A percentile compares a stretch with the other conserved stretches of the same genome.
Conservation (phyloP, 2,888 invertebrate genomes). For the Gortyna flavago region DNA sequence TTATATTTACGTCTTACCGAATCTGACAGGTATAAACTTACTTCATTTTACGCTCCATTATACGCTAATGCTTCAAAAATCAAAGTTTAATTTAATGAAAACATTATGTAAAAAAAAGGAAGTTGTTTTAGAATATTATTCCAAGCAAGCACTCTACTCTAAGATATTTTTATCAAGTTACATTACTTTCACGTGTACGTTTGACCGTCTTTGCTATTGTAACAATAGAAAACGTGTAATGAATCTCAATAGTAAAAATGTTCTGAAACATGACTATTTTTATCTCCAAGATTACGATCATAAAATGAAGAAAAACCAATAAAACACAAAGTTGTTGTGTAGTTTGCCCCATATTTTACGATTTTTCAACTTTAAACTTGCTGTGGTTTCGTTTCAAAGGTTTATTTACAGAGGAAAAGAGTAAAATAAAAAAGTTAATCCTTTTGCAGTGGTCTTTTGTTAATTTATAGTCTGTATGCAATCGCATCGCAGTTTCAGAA, state of each 20-base stretch:
- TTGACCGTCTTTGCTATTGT: background rate
- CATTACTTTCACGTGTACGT: background rate
- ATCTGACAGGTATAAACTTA: slow-evolving; percentile 22
- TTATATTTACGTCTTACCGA: slow-evolving; percentile 28
- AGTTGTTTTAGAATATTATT: background rate
- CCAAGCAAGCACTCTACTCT: too few species aligned
- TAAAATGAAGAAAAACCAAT: background rate
- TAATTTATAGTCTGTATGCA: slow-evolving; percentile 24
- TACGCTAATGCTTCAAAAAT: fast-evolving
- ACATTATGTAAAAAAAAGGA: background rate
- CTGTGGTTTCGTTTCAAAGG: too few species aligned
- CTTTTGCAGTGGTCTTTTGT: background rate
- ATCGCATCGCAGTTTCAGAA: slow-evolving; percentile 47
- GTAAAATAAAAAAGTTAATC: background rate
- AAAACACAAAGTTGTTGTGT: background rate
- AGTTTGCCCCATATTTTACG: background rate
- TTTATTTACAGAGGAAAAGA: background rate
- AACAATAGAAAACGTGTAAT: background rate
- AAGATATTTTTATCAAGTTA: background rate
- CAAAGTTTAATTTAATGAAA: background rate
- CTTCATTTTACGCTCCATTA: slow-evolving; percentile 21
- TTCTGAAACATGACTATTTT: slow-evolving; percentile 4
- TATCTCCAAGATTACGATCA: background rate
- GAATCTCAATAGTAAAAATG: background rate
- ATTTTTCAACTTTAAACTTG: background rate